A percentile compares a stretch with the other conserved stretches of the same genome.
Evolutionary conservation across 2,888 invertebrate species (phyloP).

Genomic region (Drosophila quinaria): DNA sequence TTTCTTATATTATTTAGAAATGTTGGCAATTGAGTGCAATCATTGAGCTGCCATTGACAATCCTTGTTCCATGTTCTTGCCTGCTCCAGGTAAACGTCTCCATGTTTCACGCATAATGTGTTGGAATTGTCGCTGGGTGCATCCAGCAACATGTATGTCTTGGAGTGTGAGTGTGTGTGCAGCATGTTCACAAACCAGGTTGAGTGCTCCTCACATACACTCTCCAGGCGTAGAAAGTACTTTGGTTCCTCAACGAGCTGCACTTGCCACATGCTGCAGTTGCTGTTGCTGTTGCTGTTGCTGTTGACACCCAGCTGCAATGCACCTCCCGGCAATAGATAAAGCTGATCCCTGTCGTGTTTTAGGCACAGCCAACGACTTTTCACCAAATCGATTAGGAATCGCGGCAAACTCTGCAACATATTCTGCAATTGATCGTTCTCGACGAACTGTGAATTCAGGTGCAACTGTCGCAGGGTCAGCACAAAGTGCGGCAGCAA

Average conservation of each 20-base stretch:
- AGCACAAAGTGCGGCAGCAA: constrained; percentile 57
- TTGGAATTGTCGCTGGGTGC: constrained; percentile 8
- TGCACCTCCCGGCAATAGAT: constrained; percentile 11
- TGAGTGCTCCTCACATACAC: constrained; percentile 33
- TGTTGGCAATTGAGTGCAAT: constrained; percentile 58
- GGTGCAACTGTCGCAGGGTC: constrained; percentile 45
- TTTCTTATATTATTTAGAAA: not conserved
- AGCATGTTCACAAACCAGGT: constrained; percentile 45
- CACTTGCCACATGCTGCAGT: constrained; percentile 61
- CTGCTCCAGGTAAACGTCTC: constrained; percentile 16
- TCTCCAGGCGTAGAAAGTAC: constrained; percentile 42
- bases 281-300: constrained; percentile 53
- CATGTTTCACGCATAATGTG: constrained; percentile 37
- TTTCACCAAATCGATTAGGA: constrained; percentile 42
- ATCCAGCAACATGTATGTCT: constrained; percentile 22
- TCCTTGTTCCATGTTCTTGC: not conserved
- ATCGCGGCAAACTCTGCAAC: constrained; percentile 59
- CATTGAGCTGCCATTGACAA: constrained; percentile 63
- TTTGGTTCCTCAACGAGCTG: not conserved
- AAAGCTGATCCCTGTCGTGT: constrained; percentile 48
- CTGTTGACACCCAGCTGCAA: constrained; percentile 54
- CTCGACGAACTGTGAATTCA: constrained; percentile 22
- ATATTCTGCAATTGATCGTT: constrained; percentile 63
- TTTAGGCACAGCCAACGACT: constrained; percentile 61
- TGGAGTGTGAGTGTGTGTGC: not conserved